phyloP scores from a whole-genome alignment of 2,797 vertebrate species.

The Pseudomugil tenellus region DNA sequence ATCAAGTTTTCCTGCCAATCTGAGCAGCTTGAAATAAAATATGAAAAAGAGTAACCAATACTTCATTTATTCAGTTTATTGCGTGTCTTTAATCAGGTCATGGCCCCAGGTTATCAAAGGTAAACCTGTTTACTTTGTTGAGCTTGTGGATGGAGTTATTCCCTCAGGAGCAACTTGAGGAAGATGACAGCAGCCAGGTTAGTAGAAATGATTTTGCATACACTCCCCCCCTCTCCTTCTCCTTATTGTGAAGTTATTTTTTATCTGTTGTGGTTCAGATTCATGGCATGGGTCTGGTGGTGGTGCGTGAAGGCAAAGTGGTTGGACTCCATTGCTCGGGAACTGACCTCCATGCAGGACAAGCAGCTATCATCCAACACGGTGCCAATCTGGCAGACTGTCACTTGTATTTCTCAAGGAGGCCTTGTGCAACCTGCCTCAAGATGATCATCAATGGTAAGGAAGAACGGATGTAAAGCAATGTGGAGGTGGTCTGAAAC shows the following conservation, averaged over 20 bases:
- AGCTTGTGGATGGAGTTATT: slow-evolving; percentile 98
- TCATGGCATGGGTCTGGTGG: slow-evolving; percentile 88
- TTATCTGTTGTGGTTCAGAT: slow-evolving; percentile 71
- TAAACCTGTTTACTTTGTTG: slow-evolving; percentile 92
- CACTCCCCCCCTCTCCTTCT: not conserved
- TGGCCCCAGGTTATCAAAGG: slow-evolving; percentile 90
- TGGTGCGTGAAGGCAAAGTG: slow-evolving; percentile 89
- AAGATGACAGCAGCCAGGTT: slow-evolving; percentile 43
- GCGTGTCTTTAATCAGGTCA: slow-evolving; percentile 76
- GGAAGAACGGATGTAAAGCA: slow-evolving; percentile 21
- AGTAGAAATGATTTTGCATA: not conserved
- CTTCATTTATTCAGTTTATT: not conserved
- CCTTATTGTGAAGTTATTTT: not conserved
- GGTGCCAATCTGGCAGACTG: slow-evolving; percentile 87
- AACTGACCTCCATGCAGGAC: slow-evolving; percentile 90
- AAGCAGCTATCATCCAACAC: slow-evolving; percentile 91
- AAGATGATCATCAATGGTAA: slow-evolving; percentile 98
- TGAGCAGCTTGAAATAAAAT: not conserved
- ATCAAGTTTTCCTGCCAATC: not conserved
- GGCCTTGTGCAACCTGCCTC: slow-evolving; percentile 93
- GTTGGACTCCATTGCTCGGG: slow-evolving; percentile 92
- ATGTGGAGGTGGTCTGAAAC: not conserved
- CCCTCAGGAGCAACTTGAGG: slow-evolving; percentile 74
- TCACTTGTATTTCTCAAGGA: slow-evolving; percentile 94
- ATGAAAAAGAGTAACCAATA: not conserved